Evolutionary conservation across 2,888 invertebrate genomes (phyloP).

Genomic region (Dioctria rufipes): DNA sequence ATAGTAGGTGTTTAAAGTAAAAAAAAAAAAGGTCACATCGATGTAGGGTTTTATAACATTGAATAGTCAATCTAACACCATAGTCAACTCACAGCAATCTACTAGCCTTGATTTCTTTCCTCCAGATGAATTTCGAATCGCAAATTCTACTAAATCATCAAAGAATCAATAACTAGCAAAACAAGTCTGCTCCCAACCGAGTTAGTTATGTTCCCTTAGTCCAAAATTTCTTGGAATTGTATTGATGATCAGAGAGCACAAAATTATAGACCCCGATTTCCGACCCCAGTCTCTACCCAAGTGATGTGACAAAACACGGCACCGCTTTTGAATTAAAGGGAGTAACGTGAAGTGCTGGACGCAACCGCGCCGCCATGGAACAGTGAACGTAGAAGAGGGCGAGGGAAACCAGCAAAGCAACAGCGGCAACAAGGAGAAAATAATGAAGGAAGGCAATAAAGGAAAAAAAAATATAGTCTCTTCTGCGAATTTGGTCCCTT

Average conservation of each 20-base stretch:
- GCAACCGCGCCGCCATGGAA: neutral
- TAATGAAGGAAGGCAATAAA: conserved; percentile 15
- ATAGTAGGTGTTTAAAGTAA: too few relatives aligned
- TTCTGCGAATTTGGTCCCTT: conserved; percentile 53
- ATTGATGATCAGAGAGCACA: conserved; percentile 33
- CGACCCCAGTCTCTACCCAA: neutral
- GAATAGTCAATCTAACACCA: too few relatives aligned
- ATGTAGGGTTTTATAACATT: too few relatives aligned
- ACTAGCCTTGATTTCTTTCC: too few relatives aligned
- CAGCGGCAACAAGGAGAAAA: neutral
- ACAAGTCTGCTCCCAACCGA: conserved; percentile 13
- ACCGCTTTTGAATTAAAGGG: conserved; percentile 8
- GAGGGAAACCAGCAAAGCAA: neutral
- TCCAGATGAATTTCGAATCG: conserved; percentile 27
- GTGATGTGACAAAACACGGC: conserved; percentile 23
- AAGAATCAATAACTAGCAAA: conserved; percentile 20
- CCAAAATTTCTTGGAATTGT: conserved; percentile 38
- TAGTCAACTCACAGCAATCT: too few relatives aligned
- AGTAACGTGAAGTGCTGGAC: conserved; percentile 31
- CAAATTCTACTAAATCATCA: conserved; percentile 3
- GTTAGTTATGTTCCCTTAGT: neutral
- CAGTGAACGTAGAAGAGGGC: conserved; percentile 8
- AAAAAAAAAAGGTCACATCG: too few relatives aligned
- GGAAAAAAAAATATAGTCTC: conserved; percentile 13
- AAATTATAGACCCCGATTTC: conserved; percentile 13